Conservation (phyloP, 2,113 vertebrate species). For the Silurus asotus region DNA sequence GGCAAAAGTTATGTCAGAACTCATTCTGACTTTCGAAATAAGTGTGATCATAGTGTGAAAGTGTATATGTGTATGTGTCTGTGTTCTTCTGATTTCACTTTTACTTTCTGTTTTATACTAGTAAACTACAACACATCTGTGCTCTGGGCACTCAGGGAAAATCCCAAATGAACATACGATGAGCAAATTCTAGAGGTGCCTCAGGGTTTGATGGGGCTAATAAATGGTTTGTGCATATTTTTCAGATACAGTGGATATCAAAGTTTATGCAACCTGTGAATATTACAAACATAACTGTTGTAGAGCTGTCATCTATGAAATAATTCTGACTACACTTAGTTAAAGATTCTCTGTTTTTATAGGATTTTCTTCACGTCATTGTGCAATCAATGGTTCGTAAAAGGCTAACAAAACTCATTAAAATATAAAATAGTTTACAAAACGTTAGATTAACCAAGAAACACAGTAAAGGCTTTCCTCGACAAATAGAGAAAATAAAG, state of each 20-base stretch:
- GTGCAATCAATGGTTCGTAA: too few species aligned
- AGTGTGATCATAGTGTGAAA: slow-evolving; percentile 46
- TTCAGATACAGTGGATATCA: too few species aligned
- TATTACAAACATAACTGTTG: too few species aligned
- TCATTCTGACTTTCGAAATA: slow-evolving; percentile 43
- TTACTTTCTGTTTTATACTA: slow-evolving; percentile 41
- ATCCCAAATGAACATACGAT: neutral
- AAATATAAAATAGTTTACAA: too few species aligned
- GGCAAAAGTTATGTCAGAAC: slow-evolving; percentile 49
- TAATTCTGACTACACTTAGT: too few species aligned
- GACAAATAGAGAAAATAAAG: too few species aligned
- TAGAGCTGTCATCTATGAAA: too few species aligned
- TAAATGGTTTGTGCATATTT: neutral
- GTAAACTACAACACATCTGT: slow-evolving; percentile 24
- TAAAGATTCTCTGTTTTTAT: too few species aligned
- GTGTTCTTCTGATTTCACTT: slow-evolving; percentile 46
- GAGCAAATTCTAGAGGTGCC: neutral
- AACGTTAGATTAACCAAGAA: too few species aligned
- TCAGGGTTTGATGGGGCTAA: neutral
- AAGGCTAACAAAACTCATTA: too few species aligned
- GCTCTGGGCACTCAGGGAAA: neutral
- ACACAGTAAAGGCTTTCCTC: too few species aligned
- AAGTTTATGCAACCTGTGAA: neutral
- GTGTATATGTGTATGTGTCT: slow-evolving; percentile 20
- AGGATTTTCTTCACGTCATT: too few species aligned